phyloP scores from a whole-genome alignment of 2,797 vertebrate genomes.

The Denticeps clupeoides region DNA sequence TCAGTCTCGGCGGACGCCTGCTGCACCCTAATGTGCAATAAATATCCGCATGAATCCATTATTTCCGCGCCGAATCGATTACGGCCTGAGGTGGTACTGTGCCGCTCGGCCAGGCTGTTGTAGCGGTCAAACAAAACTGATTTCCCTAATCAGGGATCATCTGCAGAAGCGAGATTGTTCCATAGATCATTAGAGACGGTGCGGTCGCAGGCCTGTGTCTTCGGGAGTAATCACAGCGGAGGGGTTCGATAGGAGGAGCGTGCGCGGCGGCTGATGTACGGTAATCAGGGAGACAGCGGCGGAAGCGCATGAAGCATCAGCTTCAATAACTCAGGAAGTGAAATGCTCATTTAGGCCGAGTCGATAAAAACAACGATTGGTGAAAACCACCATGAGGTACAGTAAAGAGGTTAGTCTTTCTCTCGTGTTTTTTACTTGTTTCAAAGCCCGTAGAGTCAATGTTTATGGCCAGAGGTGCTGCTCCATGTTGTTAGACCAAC shows the following conservation, averaged over 20 bases:
- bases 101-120: too few relatives aligned
- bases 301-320: background rate
- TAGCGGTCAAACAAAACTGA: background rate
- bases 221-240: slow-evolving; percentile 26
- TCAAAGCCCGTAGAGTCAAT: too few relatives aligned
- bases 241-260: slow-evolving; percentile 39
- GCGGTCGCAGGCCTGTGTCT: slow-evolving; percentile 12
- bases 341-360: background rate
- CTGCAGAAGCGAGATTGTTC: background rate
- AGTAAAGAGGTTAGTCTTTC: too few relatives aligned
- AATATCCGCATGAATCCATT: too few relatives aligned
- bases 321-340: background rate
- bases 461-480: too few relatives aligned
- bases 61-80: too few relatives aligned
- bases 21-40: too few relatives aligned
- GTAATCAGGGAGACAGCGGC: background rate
- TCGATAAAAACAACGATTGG: background rate
- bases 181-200: background rate
- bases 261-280: slow-evolving; percentile 33
- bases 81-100: too few relatives aligned
- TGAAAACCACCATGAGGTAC: background rate
- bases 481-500: too few relatives aligned
- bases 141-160: background rate
- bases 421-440: too few relatives aligned
- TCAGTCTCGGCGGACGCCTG: too few relatives aligned